Conservation (phyloP, 1,140 invertebrate species). For the Microplitis mediator region DNA sequence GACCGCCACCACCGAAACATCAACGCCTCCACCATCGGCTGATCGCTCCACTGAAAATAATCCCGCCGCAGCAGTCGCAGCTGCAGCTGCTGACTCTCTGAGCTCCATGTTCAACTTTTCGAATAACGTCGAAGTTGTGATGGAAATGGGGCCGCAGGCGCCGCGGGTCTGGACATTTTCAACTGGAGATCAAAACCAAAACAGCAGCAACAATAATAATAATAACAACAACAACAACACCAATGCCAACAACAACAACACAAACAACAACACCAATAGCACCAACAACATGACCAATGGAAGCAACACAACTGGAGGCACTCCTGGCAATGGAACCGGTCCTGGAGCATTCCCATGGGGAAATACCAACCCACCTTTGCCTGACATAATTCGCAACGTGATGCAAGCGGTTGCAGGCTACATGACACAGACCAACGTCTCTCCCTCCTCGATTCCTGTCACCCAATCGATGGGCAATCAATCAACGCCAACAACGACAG, state of each 20-base stretch:
- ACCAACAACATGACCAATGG: conserved; percentile 1
- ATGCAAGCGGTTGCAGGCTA: conserved; percentile 63
- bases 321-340: conserved; percentile 26
- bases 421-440: conserved; percentile 23
- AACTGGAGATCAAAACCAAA: background rate
- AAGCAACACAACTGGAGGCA: conserved; percentile 16
- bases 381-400: conserved; percentile 65
- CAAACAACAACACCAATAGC: conserved; percentile 32
- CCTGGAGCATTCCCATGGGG: conserved; percentile 40
- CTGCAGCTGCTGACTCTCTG: conserved; percentile 31
- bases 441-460: conserved; percentile 28
- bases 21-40: conserved; percentile 30
- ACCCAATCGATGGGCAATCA: background rate
- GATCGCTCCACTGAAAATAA: conserved; percentile 15
- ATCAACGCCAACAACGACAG: conserved; percentile 18
- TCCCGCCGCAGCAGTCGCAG: conserved; percentile 38
- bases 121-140: conserved; percentile 69
- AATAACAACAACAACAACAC: conserved; percentile 44
- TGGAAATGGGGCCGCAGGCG: conserved; percentile 67
- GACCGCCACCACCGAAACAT: conserved; percentile 28
- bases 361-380: conserved; percentile 47
- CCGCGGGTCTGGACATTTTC: conserved; percentile 6
- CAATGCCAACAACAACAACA: conserved; percentile 44
- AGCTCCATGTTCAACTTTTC: conserved; percentile 58
- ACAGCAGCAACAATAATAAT: conserved; percentile 56